Evolutionary conservation across 2,888 invertebrate species (phyloP).

Genomic region (Rhagium mordax): DNA sequence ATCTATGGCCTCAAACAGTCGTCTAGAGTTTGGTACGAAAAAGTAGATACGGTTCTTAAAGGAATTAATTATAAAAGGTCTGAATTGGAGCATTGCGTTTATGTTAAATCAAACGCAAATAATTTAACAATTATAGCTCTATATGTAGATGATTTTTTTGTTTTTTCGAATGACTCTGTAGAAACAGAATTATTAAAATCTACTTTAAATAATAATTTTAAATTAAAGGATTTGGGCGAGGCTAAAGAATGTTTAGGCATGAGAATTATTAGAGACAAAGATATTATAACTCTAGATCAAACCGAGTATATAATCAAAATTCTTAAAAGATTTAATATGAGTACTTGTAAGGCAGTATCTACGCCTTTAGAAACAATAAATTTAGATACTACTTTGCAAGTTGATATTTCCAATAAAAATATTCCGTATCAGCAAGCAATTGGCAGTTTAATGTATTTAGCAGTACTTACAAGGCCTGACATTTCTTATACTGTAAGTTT

Average conservation of each 20-base stretch:
- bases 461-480: constrained; percentile 31
- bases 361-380: constrained; percentile 44
- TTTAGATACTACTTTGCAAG: background rate
- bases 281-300: constrained; percentile 40
- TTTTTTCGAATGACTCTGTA: too few species aligned
- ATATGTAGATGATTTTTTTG: constrained; percentile 38
- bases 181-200: background rate
- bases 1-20: constrained; percentile 37
- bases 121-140: constrained; percentile 6
- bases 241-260: constrained; percentile 7
- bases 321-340: constrained; percentile 35
- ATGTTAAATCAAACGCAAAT: constrained; percentile 15
- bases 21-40: constrained; percentile 42
- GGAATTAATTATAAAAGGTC: constrained; percentile 30
- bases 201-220: constrained; percentile 9
- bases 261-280: constrained; percentile 27
- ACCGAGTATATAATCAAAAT: constrained; percentile 33
- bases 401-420: background rate
- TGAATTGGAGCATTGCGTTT: constrained; percentile 36
- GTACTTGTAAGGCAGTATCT: constrained; percentile 21
- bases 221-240: constrained; percentile 11
- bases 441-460: constrained; percentile 37
- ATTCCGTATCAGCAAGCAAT: constrained; percentile 32
- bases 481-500: constrained; percentile 32
- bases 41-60: constrained; percentile 21